Base-by-base conservation (phyloP, 2,113 vertebrate species). In the Dicaeum eximium region DNA sequence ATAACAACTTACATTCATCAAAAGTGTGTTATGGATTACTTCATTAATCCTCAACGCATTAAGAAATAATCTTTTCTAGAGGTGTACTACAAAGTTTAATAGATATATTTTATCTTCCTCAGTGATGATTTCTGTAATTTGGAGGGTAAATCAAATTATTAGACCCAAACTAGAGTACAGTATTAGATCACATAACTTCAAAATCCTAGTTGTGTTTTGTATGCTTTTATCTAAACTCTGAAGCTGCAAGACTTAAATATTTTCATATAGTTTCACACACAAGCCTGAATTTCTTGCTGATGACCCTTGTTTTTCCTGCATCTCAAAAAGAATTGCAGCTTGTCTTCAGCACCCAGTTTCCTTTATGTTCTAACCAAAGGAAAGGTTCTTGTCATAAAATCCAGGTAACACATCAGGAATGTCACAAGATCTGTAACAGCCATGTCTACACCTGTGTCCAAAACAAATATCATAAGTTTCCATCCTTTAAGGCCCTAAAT, bases 241-340 rank as follows among this genome's bases (percentile, higher is more conserved):
- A 78, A 87, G 23, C 24, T n/a, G 6, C n/a, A 81, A 53, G 33
- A 56, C 6, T 7, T 21, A 15, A 71, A 22, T 60, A 28, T 37
- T 89, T 74, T 56, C 38, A 14, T 4, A 6, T n/a, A 54, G 11
- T 25, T 73, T 71, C 48, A 82, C 24, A 79, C 23, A 19, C 7
- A 70, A 38, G 28, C 33, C 17, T 31, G 33, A 33, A 86, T 35
- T 78, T 77, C 33, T 78, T 78, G 15, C 30, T 37, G 37, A 58
- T 4, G 0, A 56, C 21, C 37, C 5, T 21, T 27, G 3, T 8
- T 74, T 70, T 66, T 24, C 28, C 31, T 6, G 1, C 15, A 31
- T 84, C 25, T 67, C 30, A 48, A 28, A 25, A 53, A 45, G 11
- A 75, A 30, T 12, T 30, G 18, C 13, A 66, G 37, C 21, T 35